Evolutionary conservation across 2,888 invertebrate genomes (phyloP).

Genomic region (Ophraella communa): DNA sequence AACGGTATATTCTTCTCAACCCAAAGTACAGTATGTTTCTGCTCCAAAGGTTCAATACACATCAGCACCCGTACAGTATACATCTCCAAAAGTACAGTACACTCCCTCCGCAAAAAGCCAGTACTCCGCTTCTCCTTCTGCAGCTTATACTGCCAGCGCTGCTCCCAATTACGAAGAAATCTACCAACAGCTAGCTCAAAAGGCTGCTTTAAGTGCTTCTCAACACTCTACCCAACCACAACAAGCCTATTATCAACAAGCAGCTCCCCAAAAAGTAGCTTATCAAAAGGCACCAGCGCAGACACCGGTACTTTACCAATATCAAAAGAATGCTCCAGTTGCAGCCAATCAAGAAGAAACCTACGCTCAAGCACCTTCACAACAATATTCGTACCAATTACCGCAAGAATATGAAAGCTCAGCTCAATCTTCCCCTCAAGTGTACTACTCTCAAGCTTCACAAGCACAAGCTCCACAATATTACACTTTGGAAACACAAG

Average conservation of each 20-base stretch:
- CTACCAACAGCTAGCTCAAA: constrained; percentile 36
- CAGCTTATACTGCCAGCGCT: constrained; percentile 15
- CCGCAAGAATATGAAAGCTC: constrained; percentile 22
- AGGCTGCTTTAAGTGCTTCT: constrained; percentile 28
- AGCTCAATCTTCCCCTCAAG: constrained; percentile 36
- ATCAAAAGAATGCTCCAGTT: constrained; percentile 2
- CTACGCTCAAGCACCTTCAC: constrained; percentile 23
- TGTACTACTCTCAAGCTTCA: constrained; percentile 34
- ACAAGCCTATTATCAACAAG: constrained; percentile 23
- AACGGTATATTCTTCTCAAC: constrained; percentile 24
- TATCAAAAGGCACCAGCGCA: constrained; percentile 10
- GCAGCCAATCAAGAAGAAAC: constrained; percentile 8
- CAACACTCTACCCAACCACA: constrained; percentile 25
- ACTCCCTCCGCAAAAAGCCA: neutral
- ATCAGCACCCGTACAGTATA: constrained; percentile 27
- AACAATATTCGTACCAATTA: constrained; percentile 27
- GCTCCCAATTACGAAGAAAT: constrained; percentile 31
- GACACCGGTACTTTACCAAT: constrained; percentile 22
- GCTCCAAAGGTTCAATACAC: constrained; percentile 24
- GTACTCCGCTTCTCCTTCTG: constrained; percentile 8
- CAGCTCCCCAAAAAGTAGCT: constrained; percentile 16
- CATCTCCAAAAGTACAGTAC: constrained; percentile 16
- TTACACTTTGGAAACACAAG: constrained; percentile 39
- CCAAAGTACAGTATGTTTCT: constrained; percentile 34
- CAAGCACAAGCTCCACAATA: constrained; percentile 38